Conservation (phyloP, 1,140 invertebrate genomes). For the Cydia splendana region DNA sequence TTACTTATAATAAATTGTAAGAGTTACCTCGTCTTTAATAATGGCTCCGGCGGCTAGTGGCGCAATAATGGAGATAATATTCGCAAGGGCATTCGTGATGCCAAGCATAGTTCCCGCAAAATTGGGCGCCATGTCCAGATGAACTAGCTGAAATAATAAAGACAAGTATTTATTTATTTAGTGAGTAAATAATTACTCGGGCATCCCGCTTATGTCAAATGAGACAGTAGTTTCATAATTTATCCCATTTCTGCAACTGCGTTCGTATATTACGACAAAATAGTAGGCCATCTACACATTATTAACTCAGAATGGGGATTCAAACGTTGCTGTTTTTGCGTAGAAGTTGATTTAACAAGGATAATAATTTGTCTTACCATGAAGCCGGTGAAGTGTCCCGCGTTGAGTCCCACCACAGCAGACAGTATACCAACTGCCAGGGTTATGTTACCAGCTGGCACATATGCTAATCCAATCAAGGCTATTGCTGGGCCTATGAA, state of each 20-base stretch:
- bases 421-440: slow-evolving; percentile 79
- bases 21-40: slow-evolving; percentile 75
- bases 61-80: slow-evolving; percentile 83
- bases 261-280: too few relatives aligned
- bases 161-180: too few relatives aligned
- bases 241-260: too few relatives aligned
- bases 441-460: slow-evolving; percentile 63
- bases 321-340: too few relatives aligned
- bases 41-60: slow-evolving; percentile 78
- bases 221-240: too few relatives aligned
- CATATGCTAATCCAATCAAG: slow-evolving; percentile 79
- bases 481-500: slow-evolving; percentile 78
- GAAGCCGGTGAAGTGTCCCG: slow-evolving; percentile 84
- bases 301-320: too few relatives aligned
- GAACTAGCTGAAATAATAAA: slow-evolving; percentile 74
- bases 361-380: slow-evolving; percentile 41
- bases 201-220: too few relatives aligned
- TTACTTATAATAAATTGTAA: too few relatives aligned
- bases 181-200: too few relatives aligned
- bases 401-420: slow-evolving; percentile 83
- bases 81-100: slow-evolving; percentile 84
- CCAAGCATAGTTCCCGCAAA: slow-evolving; percentile 85
- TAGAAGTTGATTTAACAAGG: too few relatives aligned
- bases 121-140: slow-evolving; percentile 86
- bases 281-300: too few relatives aligned